Base-by-base conservation (phyloP, 1,140 invertebrate genomes). In the Drosophila leontia region DNA sequence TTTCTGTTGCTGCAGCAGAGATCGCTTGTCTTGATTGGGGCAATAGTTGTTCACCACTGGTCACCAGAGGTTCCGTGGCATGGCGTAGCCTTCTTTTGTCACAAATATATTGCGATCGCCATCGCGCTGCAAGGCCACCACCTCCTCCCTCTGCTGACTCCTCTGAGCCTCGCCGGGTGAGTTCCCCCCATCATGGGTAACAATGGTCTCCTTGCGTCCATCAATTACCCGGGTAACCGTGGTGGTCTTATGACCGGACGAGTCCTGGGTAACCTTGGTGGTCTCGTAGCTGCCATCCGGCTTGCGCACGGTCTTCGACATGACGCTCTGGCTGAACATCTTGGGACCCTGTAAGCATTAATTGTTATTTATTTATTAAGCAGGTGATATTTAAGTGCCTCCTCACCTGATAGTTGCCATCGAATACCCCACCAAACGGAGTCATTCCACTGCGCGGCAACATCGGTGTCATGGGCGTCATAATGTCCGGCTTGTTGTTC, bases 31-130 rank as follows among this genome's bases (percentile, higher is more conserved):
- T 79, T 91, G 82, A 81, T 91, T 83, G 75, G 86, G 86, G 86
- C 71, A 77, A 80, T 82, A 77, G 67, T 77, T 79, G 75, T 91
- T 83, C 86, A 92, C 91, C 91, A 92, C 91, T 92, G 91, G 92
- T 92, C 92, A 92, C 92, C 92, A 92, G 82, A 92, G 85, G 83
- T 92, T 92, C 74, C 85, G 77, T 74, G 92, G 92, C 76, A 92
- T 79, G 78, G 92, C 92, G 75, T 92, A 92, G 70, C 92, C 92
- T 91, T 92, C 80, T 92, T 92, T 92, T 81, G 91, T 91, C 71
- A 92, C 92, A 76, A 60, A 91, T 60, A 92, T 69, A 37, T 92
- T 92, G 62, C 92, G 92, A 78, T 84, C 80, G 50, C 79, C 67
- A 47, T 50, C 62, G 3, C 19, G 23, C 34, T 64, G 26, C 15